Percentiles rank a stretch among this genome's conserved stretches.
Conservation (phyloP, 2,888 invertebrate species). For the Acrocyrtus sp. region DNA sequence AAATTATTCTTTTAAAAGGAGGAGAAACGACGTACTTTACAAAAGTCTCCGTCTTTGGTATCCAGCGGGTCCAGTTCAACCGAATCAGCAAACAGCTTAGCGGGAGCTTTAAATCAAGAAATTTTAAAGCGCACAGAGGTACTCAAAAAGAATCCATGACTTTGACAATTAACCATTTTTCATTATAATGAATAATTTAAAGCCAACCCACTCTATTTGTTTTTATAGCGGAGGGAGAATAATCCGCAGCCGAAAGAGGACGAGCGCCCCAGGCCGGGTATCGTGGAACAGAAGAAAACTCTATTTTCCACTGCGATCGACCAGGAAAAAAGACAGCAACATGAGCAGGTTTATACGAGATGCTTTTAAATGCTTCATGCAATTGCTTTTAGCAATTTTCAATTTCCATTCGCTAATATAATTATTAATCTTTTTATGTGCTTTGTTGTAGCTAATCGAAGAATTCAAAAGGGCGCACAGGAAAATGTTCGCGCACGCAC, state of each 20-base stretch:
- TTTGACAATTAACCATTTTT: not conserved
- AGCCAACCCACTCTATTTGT: conserved; percentile 2
- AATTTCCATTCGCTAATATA: not conserved
- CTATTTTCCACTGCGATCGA: conserved; percentile 66
- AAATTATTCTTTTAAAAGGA: too few species aligned
- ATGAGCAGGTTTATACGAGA: conserved; percentile 74
- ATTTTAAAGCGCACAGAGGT: conserved; percentile 77
- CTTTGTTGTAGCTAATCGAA: conserved; percentile 75
- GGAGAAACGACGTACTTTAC: conserved; percentile 59
- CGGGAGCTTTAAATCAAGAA: conserved; percentile 78
- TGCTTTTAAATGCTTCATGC: not conserved
- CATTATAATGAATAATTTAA: not conserved
- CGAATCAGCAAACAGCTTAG: conserved; percentile 69
- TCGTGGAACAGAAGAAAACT: conserved; percentile 57
- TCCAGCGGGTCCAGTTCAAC: conserved; percentile 47
- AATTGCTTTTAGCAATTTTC: not conserved
- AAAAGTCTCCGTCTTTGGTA: conserved; percentile 46
- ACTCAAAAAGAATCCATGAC: conserved; percentile 32
- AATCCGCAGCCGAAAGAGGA: conserved; percentile 46
- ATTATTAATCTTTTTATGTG: not conserved
- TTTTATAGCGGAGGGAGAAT: conserved; percentile 58
- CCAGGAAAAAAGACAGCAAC: conserved; percentile 75
- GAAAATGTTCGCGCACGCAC: conserved; percentile 77
- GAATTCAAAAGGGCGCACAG: conserved; percentile 89
- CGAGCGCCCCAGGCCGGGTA: conserved; percentile 58